These are phyloP conservation scores for Octodonta nipae DNA, from an alignment of 2,888 invertebrate species.

Conservation along the genomic window DNA sequence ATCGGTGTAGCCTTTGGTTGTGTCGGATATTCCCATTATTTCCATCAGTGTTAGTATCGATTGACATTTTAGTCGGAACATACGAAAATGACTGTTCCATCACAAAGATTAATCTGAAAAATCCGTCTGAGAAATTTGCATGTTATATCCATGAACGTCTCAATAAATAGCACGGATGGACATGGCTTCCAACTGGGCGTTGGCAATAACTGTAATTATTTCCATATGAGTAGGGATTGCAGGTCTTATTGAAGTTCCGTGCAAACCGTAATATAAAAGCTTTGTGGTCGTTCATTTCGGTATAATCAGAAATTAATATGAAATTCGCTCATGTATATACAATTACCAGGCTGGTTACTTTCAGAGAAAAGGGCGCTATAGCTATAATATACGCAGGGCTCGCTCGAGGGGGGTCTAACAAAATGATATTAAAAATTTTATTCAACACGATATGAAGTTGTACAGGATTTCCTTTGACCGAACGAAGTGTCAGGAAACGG, in stretches of 20 bases:
- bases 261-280: conserved; percentile 37
- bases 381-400: conserved; percentile 12
- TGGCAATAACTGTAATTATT: conserved; percentile 34
- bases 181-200: conserved; percentile 22
- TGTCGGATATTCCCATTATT: too few species aligned
- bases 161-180: conserved; percentile 18
- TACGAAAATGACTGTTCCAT: too few species aligned
- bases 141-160: conserved; percentile 18
- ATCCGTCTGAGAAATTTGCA: conserved; percentile 20
- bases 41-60: too few species aligned
- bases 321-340: conserved; percentile 40
- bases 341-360: conserved; percentile 35
- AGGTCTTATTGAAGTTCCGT: conserved; percentile 35
- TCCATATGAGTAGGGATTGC: conserved; percentile 36
- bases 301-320: conserved; percentile 41
- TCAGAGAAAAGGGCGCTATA: conserved; percentile 24
- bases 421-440: conserved; percentile 24
- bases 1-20: too few species aligned
- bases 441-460: too few species aligned
- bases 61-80: too few species aligned
- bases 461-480: too few species aligned
- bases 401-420: conserved; percentile 7
- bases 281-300: conserved; percentile 37
- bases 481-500: too few species aligned
- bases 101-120: conserved; percentile 17